Evolutionary conservation across 2,113 vertebrate genomes (phyloP).

Genomic region (Myrmecophaga tridactyla): DNA sequence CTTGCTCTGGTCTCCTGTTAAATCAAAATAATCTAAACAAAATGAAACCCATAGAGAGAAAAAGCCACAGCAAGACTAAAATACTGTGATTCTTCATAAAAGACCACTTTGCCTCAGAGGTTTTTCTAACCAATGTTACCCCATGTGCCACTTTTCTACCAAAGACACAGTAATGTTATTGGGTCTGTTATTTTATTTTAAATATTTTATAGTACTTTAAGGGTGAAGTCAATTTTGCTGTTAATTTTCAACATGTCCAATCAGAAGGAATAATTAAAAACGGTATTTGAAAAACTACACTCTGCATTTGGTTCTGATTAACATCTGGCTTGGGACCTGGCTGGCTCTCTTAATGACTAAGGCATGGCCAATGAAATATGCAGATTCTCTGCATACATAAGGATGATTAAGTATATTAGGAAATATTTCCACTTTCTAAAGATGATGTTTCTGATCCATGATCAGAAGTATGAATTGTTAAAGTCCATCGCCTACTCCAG

Average conservation of each 20-base stretch:
- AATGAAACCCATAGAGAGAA: background rate
- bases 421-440: background rate
- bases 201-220: background rate
- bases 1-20: background rate
- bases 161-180: background rate
- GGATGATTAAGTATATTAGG: background rate
- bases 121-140: background rate
- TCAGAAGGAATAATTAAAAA: background rate
- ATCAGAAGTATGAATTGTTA: background rate
- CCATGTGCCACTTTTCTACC: background rate
- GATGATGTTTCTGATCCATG: background rate
- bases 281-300: background rate
- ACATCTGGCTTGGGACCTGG: background rate
- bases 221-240: background rate
- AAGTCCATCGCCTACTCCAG: background rate
- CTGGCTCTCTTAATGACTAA: background rate
- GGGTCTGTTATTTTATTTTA: background rate
- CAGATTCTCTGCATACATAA: background rate
- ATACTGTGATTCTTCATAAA: background rate
- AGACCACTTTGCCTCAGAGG: background rate
- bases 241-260: background rate
- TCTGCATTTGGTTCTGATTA: background rate
- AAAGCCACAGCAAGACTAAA: background rate
- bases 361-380: background rate
- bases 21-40: slow-evolving; percentile 48